Percentiles rank a stretch among this genome's conserved stretches.
phyloP scores from a whole-genome alignment of 2,113 vertebrate species.

The Pristiophorus japonicus region DNA sequence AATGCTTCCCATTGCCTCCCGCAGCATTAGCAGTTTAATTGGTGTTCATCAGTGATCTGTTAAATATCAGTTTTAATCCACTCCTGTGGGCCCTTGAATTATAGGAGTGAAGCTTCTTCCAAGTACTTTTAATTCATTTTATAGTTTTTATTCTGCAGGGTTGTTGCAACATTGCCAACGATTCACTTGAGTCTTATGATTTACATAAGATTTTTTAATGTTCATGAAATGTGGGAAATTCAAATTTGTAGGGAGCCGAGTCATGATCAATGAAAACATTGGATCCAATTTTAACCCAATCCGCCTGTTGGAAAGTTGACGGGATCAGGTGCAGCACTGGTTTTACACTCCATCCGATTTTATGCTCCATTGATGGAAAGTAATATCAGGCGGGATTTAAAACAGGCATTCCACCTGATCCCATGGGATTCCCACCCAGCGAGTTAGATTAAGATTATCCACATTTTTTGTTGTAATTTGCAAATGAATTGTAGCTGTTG shows the following conservation, averaged over 20 bases:
- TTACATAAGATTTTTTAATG: not conserved
- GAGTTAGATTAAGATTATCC: not conserved
- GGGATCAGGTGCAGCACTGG: not conserved
- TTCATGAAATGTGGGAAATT: not conserved
- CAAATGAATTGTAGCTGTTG: not conserved
- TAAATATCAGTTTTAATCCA: not conserved
- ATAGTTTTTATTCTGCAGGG: not conserved
- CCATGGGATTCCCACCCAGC: too few relatives aligned
- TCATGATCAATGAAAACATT: not conserved
- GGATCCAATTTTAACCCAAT: not conserved
- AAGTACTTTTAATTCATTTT: not conserved
- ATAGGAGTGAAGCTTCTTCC: not conserved
- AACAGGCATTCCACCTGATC: too few relatives aligned
- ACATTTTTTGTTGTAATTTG: not conserved
- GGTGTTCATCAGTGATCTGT: slow-evolving; percentile 5
- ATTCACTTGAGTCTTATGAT: not conserved
- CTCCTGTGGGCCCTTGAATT: not conserved
- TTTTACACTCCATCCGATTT: not conserved
- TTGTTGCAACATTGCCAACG: not conserved
- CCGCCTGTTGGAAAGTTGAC: not conserved
- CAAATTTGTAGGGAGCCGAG: not conserved
- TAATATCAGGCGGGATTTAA: not conserved
- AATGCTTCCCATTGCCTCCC: not conserved
- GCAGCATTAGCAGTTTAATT: not conserved
- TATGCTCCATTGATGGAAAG: not conserved